Evolutionary conservation across 2,888 invertebrate genomes (phyloP).

Genomic region (Oligia strigilis): DNA sequence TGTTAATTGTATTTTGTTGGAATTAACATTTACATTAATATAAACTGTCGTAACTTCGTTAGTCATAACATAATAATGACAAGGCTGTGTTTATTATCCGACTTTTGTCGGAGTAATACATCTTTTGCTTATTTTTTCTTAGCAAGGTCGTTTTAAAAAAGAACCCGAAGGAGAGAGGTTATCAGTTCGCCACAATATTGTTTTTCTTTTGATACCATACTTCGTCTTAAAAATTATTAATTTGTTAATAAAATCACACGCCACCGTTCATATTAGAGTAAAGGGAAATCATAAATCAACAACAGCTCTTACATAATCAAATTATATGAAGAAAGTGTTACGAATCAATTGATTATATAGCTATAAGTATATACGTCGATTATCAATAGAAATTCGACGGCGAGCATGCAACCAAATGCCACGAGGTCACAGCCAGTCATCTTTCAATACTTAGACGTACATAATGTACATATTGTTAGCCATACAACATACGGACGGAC

Average conservation of each 20-base stretch:
- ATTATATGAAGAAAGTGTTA: slow-evolving; percentile 56
- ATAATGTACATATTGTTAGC: slow-evolving; percentile 54
- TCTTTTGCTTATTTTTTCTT: background rate
- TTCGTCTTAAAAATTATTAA: background rate
- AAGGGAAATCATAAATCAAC: slow-evolving; percentile 49
- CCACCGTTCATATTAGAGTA: slow-evolving; percentile 20
- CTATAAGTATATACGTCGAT: slow-evolving; percentile 33
- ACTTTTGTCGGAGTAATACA: background rate
- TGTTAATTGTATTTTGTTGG: background rate
- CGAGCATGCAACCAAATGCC: slow-evolving; percentile 51
- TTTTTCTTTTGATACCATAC: background rate
- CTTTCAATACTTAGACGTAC: slow-evolving; percentile 54
- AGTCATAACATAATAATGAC: slow-evolving; percentile 4
- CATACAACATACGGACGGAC: slow-evolving; percentile 46
- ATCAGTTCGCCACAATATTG: slow-evolving; percentile 6
- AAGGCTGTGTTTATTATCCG: slow-evolving; percentile 6
- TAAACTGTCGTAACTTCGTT: background rate
- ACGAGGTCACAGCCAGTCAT: slow-evolving; percentile 65
- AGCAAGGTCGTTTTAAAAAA: slow-evolving; percentile 11
- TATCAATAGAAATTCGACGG: slow-evolving; percentile 65
- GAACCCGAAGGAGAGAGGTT: slow-evolving; percentile 12
- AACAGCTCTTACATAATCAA: slow-evolving; percentile 50
- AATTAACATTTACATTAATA: slow-evolving; percentile 2
- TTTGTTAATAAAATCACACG: slow-evolving; percentile 14
- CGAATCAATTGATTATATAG: slow-evolving; percentile 60